These are phyloP conservation scores for Cyanoliseus patagonus DNA, from an alignment of 2,113 vertebrate species.

Conservation along the genomic window DNA sequence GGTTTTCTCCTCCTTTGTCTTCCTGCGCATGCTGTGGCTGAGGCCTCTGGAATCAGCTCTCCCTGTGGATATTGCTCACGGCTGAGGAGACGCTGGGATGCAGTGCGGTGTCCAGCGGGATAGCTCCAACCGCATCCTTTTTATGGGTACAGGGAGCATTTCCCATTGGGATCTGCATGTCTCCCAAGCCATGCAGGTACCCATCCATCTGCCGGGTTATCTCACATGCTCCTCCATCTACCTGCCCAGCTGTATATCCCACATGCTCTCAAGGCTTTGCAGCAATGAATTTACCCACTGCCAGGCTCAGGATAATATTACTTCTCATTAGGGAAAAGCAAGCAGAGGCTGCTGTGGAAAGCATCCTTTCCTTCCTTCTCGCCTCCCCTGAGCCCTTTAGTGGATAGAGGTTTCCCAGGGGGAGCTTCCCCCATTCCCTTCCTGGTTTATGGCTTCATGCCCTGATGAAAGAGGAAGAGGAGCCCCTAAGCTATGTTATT, in stretches of 20 bases:
- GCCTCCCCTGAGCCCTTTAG: neutral
- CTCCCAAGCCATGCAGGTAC: neutral
- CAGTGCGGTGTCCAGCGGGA: neutral
- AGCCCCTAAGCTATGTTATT: neutral
- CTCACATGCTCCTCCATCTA: neutral
- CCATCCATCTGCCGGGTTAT: neutral
- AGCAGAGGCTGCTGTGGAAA: neutral
- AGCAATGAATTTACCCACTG: neutral
- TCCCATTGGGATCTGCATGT: rapidly evolving
- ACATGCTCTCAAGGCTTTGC: neutral
- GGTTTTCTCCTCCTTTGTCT: neutral
- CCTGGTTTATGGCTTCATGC: neutral
- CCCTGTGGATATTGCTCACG: neutral
- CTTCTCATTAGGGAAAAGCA: neutral
- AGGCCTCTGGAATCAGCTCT: neutral
- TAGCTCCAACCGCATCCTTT: neutral
- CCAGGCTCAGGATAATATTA: neutral
- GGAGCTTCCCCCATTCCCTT: neutral
- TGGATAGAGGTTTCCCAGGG: neutral
- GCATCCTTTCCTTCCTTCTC: neutral
- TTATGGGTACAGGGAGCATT: rapidly evolving
- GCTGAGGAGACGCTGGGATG: neutral
- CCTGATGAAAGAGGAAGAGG: neutral
- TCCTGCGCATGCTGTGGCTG: neutral
- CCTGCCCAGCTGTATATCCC: neutral